Evolutionary conservation across 2,113 vertebrate species (phyloP), one percentile per base, ranked within the genome.

Genomic region (Poeciliopsis prolifica): DNA sequence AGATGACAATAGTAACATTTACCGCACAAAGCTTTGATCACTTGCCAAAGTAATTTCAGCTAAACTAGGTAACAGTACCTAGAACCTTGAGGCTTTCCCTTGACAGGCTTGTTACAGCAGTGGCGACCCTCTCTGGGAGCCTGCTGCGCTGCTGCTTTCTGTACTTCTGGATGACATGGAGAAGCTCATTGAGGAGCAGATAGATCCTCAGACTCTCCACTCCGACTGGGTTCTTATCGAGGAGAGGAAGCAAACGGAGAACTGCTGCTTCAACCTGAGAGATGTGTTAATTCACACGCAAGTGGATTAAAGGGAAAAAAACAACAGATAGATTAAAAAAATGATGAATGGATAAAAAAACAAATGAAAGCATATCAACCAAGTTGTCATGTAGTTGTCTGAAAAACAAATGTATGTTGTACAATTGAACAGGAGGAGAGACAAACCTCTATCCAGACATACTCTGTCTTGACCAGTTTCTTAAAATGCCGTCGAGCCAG

Each of bases 161-260:
- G 51, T 7, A 61, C 40, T 61, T 84, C 65, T 72, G 75, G 26
- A 84, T 51, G 44, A 35, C 65, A 3, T 68, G 66, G 22, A 92
- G 78, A 24, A 91, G 81, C 75, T 92, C 91, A 17, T 29, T 80
- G 58, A 93, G 87, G 31, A 93, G 72, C 69, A 91, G 78, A 61
- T 80, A 88, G 70, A 92, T 75, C 68, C 91, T 90, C 81, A 92
- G 6, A 6, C 78, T 75, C 68, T 93, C 92, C 73, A 90, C 73
- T 15, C 78, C 81, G 2, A 79, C 14, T 3, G 85, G 80, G 1
- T 51, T 60, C 60, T 40, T 28, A 4, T 72, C 15, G 22, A 90
- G 72, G 1, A 72, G 80, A 1, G 63, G 82, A 22, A 91, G 72
- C 65, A 91, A 24, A 1, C 0, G 4, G 15, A 72, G 35, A 15